Percentiles rank a stretch among this genome's conserved stretches.
phyloP scores from a whole-genome alignment of 1,140 invertebrate species.

The Calliopsis andreniformis region DNA sequence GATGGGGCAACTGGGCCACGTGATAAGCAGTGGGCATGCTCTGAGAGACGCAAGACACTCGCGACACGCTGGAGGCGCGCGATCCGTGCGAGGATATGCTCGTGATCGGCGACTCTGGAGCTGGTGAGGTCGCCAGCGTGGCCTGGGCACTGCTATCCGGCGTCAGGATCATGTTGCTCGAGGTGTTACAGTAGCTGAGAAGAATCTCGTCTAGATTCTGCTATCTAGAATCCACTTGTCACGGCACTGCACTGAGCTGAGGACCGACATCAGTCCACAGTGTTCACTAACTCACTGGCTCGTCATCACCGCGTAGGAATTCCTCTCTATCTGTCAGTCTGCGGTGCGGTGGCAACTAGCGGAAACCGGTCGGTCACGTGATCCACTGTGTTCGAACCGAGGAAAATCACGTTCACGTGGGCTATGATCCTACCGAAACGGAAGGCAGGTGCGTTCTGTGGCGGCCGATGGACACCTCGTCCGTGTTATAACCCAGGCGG shows the following conservation, averaged over 20 bases:
- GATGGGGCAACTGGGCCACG: constrained; percentile 70
- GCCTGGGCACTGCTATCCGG: constrained; percentile 76
- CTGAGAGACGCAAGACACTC: constrained; percentile 67
- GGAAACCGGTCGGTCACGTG: constrained; percentile 5
- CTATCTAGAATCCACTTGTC: constrained; percentile 44
- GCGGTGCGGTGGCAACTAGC: no score
- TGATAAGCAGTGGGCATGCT: constrained; percentile 71
- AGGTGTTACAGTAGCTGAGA: not conserved
- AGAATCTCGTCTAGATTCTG: not conserved
- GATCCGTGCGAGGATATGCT: constrained; percentile 62
- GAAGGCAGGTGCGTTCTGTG: constrained; percentile 62
- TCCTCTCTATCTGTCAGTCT: not conserved
- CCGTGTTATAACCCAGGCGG: constrained; percentile 36
- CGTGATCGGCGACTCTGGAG: constrained; percentile 69
- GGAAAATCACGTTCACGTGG: not conserved
- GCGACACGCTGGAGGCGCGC: constrained; percentile 58
- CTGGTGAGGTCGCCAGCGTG: constrained; percentile 54
- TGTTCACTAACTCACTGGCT: constrained; percentile 39
- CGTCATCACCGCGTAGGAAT: not conserved
- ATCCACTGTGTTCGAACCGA: not conserved
- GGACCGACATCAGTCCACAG: constrained; percentile 49
- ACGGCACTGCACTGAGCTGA: constrained; percentile 60
- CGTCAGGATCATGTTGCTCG: constrained; percentile 75
- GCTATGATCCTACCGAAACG: constrained; percentile 36
- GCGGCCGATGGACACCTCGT: constrained; percentile 14